Evolutionary conservation across 2,113 vertebrate genomes (phyloP).

Genomic region (Thomomys bottae): DNA sequence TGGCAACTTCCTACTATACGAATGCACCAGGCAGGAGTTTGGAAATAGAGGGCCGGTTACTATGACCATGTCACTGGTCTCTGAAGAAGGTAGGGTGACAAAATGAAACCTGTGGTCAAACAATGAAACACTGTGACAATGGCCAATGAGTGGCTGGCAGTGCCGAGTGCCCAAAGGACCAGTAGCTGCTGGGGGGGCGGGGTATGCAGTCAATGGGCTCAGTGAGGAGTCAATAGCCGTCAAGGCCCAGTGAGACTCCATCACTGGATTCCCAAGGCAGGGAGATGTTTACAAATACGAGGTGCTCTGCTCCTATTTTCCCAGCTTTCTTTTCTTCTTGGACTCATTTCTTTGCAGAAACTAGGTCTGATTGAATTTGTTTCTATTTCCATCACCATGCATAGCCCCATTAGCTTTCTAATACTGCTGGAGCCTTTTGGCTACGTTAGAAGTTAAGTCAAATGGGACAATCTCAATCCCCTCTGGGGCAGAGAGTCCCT

Average conservation of each 20-base stretch:
- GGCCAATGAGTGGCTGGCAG: background rate
- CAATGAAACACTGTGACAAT: background rate
- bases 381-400: conserved; percentile 22
- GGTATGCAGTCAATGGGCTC: too few species aligned
- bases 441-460: conserved; percentile 56
- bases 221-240: background rate
- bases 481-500: background rate
- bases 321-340: conserved; percentile 1
- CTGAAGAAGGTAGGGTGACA: background rate
- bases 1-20: background rate
- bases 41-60: background rate
- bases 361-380: conserved; percentile 46
- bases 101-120: background rate
- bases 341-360: conserved; percentile 52
- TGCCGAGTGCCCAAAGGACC: background rate
- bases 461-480: background rate
- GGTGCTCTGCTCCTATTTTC: background rate
- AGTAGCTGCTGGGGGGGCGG: background rate
- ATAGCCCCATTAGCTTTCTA: conserved; percentile 39
- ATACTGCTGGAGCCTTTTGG: conserved; percentile 28
- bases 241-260: background rate
- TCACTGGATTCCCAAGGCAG: background rate
- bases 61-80: background rate
- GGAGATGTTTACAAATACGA: background rate
- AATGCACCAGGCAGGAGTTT: background rate